Conservation (phyloP, 2,797 vertebrate species). For the Pangasius larnaudii region DNA sequence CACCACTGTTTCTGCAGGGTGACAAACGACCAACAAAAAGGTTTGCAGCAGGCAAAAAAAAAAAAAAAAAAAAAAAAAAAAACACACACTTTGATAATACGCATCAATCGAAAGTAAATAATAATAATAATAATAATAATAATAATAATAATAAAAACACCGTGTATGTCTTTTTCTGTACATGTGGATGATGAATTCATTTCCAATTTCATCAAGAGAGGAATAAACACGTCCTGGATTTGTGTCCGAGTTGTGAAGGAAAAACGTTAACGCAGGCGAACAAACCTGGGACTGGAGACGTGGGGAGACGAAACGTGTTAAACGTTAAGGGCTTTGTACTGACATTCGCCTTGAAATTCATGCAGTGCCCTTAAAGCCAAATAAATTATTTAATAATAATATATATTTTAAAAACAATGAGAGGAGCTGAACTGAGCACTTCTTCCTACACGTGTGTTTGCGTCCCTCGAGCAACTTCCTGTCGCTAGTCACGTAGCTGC, state of each 20-base stretch:
- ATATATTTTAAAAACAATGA: background rate
- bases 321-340: background rate
- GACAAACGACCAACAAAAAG: background rate
- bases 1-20: background rate
- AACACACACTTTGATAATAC: background rate
- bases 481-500: background rate
- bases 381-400: conserved; percentile 12
- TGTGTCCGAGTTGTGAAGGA: background rate
- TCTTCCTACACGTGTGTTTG: background rate
- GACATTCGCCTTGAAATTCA: background rate
- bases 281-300: background rate
- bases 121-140: background rate
- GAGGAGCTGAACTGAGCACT: background rate
- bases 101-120: background rate
- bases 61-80: background rate
- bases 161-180: background rate
- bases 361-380: background rate
- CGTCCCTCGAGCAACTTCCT: background rate
- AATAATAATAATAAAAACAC: background rate
- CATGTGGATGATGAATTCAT: background rate
- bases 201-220: background rate
- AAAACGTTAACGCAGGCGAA: background rate
- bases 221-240: background rate
- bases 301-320: background rate
- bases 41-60: conserved; percentile 9